Conservation (phyloP, 2,797 vertebrate genomes). For the Decapterus maruadsi region DNA sequence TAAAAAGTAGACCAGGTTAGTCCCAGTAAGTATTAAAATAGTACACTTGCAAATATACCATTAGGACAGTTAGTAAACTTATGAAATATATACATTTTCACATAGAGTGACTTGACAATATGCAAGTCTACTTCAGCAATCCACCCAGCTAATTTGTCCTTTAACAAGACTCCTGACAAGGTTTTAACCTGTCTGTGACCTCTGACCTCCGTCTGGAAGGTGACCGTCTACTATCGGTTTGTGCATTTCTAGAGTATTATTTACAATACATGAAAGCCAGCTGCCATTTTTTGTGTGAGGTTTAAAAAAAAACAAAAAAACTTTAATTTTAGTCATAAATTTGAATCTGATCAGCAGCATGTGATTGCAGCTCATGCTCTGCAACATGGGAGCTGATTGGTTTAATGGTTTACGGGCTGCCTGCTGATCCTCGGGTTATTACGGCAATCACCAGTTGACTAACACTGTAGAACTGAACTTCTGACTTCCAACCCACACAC, state of each 20-base stretch:
- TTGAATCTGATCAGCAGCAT: background rate
- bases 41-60: too few species aligned
- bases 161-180: background rate
- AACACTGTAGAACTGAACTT: constrained; percentile 35
- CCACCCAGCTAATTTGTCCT: background rate
- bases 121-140: too few species aligned
- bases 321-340: background rate
- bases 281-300: background rate
- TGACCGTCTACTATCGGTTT: background rate
- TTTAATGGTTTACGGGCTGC: constrained; percentile 27
- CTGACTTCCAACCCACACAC: constrained; percentile 36
- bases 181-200: constrained; percentile 10
- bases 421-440: constrained; percentile 20
- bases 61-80: too few species aligned
- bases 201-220: background rate
- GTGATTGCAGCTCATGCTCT: constrained; percentile 1
- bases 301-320: too few species aligned
- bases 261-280: too few species aligned
- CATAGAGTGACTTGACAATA: too few species aligned
- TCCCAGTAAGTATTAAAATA: too few species aligned
- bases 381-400: constrained; percentile 7
- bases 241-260: too few species aligned
- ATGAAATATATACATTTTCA: too few species aligned
- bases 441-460: constrained; percentile 14
- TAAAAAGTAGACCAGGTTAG: too few species aligned